A percentile compares a stretch with the other conserved stretches of the same genome.
phyloP scores from a whole-genome alignment of 2,113 vertebrate species.

The Cygnus buccinator region DNA sequence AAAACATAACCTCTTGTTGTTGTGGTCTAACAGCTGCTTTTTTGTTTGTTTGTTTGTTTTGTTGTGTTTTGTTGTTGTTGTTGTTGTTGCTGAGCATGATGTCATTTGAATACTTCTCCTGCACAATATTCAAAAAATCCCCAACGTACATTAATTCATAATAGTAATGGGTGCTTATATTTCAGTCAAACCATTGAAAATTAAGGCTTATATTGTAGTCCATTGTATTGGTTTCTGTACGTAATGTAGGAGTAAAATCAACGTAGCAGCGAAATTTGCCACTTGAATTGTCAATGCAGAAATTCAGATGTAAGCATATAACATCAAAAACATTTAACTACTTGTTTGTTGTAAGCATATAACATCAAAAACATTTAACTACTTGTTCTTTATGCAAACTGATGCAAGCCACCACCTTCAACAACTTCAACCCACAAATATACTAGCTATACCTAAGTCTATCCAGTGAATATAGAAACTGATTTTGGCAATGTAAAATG shows the following conservation, averaged over 20 bases:
- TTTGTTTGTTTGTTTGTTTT: too few relatives aligned
- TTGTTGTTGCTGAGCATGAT: too few relatives aligned
- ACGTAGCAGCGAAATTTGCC: neutral
- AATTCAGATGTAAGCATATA: neutral
- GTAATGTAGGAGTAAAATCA: neutral
- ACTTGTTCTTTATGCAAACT: neutral
- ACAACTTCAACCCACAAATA: neutral
- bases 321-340: neutral
- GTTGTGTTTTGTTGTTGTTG: too few relatives aligned
- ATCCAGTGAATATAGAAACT: neutral
- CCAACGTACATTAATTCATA: neutral
- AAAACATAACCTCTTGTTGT: neutral
- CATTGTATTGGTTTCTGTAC: neutral
- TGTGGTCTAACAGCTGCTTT: neutral
- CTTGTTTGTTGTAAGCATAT: neutral
- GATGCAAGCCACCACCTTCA: neutral
- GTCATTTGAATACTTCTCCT: neutral
- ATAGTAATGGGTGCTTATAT: neutral
- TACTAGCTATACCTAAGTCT: neutral
- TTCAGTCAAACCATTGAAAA: neutral
- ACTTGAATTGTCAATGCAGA: neutral
- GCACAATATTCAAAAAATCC: neutral
- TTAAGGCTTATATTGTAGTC: neutral
- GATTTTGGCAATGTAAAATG: neutral
- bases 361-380: neutral